Conservation (phyloP, 2,113 vertebrate species). For the Poeciliopsis occidentalis region DNA sequence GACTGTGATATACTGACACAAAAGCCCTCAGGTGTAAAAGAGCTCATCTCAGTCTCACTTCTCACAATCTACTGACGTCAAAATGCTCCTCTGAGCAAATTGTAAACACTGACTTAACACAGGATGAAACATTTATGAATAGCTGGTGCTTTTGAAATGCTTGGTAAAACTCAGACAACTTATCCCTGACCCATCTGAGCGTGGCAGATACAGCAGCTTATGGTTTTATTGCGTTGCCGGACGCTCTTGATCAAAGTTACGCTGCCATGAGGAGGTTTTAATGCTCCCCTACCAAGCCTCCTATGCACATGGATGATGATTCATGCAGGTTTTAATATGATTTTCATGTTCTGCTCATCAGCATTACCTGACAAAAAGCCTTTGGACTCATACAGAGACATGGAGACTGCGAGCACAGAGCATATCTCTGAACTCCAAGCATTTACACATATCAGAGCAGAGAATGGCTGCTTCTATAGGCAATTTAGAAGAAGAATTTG, state of each 20-base stretch:
- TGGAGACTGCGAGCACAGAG: neutral
- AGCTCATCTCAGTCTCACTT: constrained; percentile 9
- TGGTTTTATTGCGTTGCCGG: constrained; percentile 22
- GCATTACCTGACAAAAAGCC: constrained; percentile 39
- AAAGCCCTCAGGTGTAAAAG: constrained; percentile 16
- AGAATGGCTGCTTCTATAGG: constrained; percentile 13
- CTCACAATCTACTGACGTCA: constrained; percentile 4
- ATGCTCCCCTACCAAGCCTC: constrained; percentile 30
- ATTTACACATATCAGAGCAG: constrained; percentile 4
- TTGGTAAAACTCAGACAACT: neutral
- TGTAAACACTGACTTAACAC: constrained; percentile 10
- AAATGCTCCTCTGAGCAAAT: constrained; percentile 15
- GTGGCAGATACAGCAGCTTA: constrained; percentile 33
- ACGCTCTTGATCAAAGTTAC: constrained; percentile 50
- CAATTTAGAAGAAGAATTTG: too few relatives aligned
- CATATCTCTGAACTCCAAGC: constrained; percentile 7
- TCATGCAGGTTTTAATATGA: constrained; percentile 61
- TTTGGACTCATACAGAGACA: constrained; percentile 46
- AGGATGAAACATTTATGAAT: constrained; percentile 5
- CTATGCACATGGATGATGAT: constrained; percentile 33
- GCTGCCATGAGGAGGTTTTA: constrained; percentile 22
- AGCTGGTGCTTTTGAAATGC: neutral
- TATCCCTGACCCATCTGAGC: neutral
- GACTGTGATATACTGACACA: constrained; percentile 27
- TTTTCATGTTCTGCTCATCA: constrained; percentile 68